phyloP scores from a whole-genome alignment of 2,888 invertebrate species.

The Clusia tigrina region DNA sequence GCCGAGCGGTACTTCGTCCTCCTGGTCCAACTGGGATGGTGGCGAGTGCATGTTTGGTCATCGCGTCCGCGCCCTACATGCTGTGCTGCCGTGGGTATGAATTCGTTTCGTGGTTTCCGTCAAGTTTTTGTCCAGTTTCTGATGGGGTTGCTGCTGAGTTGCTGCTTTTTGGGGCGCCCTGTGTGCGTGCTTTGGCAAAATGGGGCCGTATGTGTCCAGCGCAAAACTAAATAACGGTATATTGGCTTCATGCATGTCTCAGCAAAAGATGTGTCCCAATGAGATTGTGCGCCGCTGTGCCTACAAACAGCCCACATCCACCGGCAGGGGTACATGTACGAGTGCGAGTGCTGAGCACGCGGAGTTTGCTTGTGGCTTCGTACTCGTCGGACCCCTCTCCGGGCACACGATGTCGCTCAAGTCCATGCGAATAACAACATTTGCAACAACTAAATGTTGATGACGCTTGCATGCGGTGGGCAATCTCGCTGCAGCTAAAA shows the following conservation, averaged over 20 bases:
- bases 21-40: too few species aligned
- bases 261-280: conserved; percentile 6
- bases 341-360: too few species aligned
- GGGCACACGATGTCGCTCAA: too few species aligned
- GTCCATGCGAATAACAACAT: not conserved
- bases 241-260: not conserved
- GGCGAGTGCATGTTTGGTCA: too few species aligned
- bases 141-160: not conserved
- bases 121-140: conserved; percentile 40
- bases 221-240: not conserved
- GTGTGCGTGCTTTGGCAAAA: not conserved
- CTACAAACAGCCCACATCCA: too few species aligned
- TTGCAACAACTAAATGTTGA: not conserved
- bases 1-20: too few species aligned
- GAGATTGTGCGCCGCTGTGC: not conserved
- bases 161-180: not conserved
- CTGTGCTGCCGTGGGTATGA: too few species aligned
- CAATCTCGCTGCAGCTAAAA: not conserved
- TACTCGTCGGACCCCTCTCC: too few species aligned
- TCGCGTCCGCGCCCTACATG: too few species aligned
- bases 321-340: too few species aligned
- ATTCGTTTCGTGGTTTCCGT: conserved; percentile 52
- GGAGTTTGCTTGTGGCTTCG: too few species aligned
- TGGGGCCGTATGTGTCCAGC: not conserved
- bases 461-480: not conserved